phyloP scores from a whole-genome alignment of 1,140 invertebrate genomes.

The Trinorchestia longiramus region DNA sequence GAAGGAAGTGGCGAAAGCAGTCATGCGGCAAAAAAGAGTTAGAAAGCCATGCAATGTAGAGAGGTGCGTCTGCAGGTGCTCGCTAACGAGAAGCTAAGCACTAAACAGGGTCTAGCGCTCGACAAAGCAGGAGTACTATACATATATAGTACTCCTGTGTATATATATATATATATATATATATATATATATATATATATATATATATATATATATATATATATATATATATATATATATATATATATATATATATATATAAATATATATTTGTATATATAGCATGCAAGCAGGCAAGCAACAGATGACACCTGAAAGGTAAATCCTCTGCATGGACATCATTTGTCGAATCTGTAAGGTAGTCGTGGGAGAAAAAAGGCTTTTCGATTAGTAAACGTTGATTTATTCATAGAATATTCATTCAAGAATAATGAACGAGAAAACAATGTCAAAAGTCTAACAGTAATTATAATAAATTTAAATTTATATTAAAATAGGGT shows the following conservation, averaged over 20 bases:
- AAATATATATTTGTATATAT: slow-evolving; percentile 2
- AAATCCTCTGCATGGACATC: slow-evolving; percentile 53
- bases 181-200: too few species aligned
- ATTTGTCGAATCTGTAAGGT: slow-evolving; percentile 48
- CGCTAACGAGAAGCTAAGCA: slow-evolving; percentile 16
- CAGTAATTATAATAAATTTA: slow-evolving; percentile 12
- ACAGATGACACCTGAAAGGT: slow-evolving; percentile 50
- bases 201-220: too few species aligned
- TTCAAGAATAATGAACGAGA: slow-evolving; percentile 10
- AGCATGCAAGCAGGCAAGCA: slow-evolving; percentile 53
- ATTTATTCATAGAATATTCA: slow-evolving; percentile 45
- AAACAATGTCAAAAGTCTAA: background rate
- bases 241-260: too few species aligned
- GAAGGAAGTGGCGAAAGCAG: slow-evolving; percentile 48
- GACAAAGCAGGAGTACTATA: slow-evolving; percentile 18
- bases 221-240: too few species aligned
- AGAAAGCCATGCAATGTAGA: slow-evolving; percentile 45
- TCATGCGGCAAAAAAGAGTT: slow-evolving; percentile 40
- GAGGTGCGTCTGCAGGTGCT: slow-evolving; percentile 24
- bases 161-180: too few species aligned
- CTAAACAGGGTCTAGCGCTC: slow-evolving; percentile 1
- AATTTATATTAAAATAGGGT: background rate
- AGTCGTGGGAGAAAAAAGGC: slow-evolving; percentile 52
- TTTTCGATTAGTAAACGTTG: slow-evolving; percentile 49
- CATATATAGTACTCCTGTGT: too few species aligned